phyloP scores from a whole-genome alignment of 2,888 invertebrate species.

The Bursaphelenchus okinawaensis region DNA sequence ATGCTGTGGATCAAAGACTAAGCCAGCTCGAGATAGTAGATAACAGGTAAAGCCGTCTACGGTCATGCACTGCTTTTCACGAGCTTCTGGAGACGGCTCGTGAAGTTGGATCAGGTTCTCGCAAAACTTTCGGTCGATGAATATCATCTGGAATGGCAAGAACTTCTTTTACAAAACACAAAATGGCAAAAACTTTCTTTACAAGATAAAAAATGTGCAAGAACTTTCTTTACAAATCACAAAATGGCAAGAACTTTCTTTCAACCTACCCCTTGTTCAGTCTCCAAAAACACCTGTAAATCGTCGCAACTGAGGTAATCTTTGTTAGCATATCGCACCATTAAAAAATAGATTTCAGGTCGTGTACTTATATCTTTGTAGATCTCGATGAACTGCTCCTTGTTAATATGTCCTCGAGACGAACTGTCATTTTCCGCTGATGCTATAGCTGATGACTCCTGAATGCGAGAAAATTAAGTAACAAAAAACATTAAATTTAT shows the following conservation, averaged over 20 bases:
- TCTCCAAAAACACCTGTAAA: conserved; percentile 64
- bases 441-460: conserved; percentile 10
- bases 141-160: conserved; percentile 61
- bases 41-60: conserved; percentile 63
- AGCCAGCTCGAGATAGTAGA: conserved; percentile 61
- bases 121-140: conserved; percentile 63
- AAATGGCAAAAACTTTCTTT: too few relatives aligned
- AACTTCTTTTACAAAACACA: too few relatives aligned
- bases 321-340: conserved; percentile 64
- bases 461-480: too few relatives aligned
- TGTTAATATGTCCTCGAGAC: conserved; percentile 61
- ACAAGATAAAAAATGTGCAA: too few relatives aligned
- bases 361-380: conserved; percentile 66
- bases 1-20: conserved; percentile 62
- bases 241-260: too few relatives aligned
- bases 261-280: conserved; percentile 64
- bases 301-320: conserved; percentile 65
- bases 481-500: conserved; percentile 20
- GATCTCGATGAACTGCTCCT: conserved; percentile 63
- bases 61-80: conserved; percentile 62
- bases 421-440: conserved; percentile 3
- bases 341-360: conserved; percentile 65
- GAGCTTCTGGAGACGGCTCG: conserved; percentile 64
- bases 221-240: too few relatives aligned
- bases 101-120: conserved; percentile 62